Base-by-base conservation (phyloP, 2,113 vertebrate species). In the Aphelocoma coerulescens region DNA sequence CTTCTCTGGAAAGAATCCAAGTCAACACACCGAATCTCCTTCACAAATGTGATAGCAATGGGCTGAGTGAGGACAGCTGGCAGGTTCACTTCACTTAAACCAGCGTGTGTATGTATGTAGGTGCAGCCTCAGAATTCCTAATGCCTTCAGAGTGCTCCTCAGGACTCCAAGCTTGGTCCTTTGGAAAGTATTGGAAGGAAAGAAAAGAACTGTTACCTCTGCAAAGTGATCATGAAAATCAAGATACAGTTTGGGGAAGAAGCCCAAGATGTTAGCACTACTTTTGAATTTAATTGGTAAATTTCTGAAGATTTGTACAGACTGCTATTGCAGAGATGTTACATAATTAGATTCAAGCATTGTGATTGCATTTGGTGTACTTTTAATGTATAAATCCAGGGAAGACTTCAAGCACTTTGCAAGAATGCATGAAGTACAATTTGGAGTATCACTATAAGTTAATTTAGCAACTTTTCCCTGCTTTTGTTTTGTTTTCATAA, bases 71-170 rank as follows among this genome's bases (percentile, higher is more conserved):
- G 43, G 16, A 13, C 24, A 62, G 6, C 18, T 68, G 62, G 32
- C 65, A 78, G 3, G 4, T 68, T 94, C 32, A 54, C 35, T 59
- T 82, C 58, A 8, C 37, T 74, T 67, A n/a, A 62, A 39, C 26
- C 26, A 17, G 22, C 0, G 1, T 1, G 2, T 27, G 13, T 62
- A 4, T 30, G 16, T 62, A 4, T 24, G n/a, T 22, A 69, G 37
- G 11, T 35, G 19, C 22, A 62, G 68, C 9, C 41, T 84, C 23
- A 27, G 28, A 54, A 71, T 69, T 88, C 67, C 46, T 44, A 49
- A 0, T 55, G 49, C 24, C 23, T 78, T 63, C 48, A 46, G 32
- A 39, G 19, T 23, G 13, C 20, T 80, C 63, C 20, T 46, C 55
- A 44, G 73, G 33, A 41, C 8, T 5, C n/a, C 51, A 30, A 52